Evolutionary conservation across 2,113 vertebrate genomes (phyloP), one percentile per base, ranked within the genome.

Genomic region (Gobio gobio): DNA sequence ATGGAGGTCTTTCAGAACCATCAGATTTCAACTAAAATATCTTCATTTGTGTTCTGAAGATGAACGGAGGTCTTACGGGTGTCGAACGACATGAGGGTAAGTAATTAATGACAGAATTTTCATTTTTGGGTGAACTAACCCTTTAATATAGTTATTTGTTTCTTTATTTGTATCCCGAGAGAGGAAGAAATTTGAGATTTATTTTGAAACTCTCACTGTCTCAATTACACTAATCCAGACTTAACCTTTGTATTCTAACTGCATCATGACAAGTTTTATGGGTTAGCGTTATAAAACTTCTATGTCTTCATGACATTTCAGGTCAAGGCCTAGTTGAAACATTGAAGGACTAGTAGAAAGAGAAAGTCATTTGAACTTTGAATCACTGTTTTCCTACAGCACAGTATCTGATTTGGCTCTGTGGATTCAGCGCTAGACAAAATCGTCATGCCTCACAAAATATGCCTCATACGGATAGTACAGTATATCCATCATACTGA

Each of bases 141-240:
- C n/a, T n/a, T n/a, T n/a, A n/a, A n/a, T n/a, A n/a, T n/a, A n/a
- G n/a, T n/a, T n/a, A 56, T 56, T 56, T 56, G 6, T 56, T 56
- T 56, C 16, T 56, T 56, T 56, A 8, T 56, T 20, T 56, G 18
- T 20, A 20, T 56, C 18, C 10, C 24, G 22, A 43, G 29, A 22
- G 36, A 72, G n/a, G 10, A 29, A 33, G 73, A 18, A 2, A 51
- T 76, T 20, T 77, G 9, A 22, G 10, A 56, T 56, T 33, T 54
- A 13, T 54, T 26, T 76, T 36, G 18, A 36, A 29, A 2, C 51
- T 33, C 13, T 54, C 29, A 7, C 5, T 10, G 54, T 59, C 18
- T 64, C 45, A 20, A 63, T 78, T 78, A 45, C 63, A 49, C 2
- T 47, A 81, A 86, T 70, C 5, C 72, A 43, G n/a, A 43, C 58